Evolutionary conservation across 2,797 vertebrate species (phyloP).

Genomic region (Apogon talboti): DNA sequence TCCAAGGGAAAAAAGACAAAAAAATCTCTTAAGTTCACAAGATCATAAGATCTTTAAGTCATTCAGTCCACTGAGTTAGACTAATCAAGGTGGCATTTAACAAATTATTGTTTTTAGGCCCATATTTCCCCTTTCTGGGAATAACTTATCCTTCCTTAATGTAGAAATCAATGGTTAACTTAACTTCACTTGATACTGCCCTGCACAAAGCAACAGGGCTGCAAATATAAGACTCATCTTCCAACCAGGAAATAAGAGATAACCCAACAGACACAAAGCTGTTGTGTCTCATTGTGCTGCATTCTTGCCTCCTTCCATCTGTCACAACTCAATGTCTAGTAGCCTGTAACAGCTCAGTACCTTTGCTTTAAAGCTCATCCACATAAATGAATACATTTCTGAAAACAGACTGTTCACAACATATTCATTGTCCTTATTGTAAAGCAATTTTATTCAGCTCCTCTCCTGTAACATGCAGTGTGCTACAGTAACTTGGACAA

Average conservation of each 20-base stretch:
- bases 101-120: no score
- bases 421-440: not conserved
- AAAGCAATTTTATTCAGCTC: slow-evolving; percentile 8
- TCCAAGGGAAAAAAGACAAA: no score
- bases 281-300: slow-evolving; percentile 7
- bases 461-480: slow-evolving; percentile 25
- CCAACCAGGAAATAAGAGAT: slow-evolving; percentile 32
- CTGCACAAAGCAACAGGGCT: slow-evolving; percentile 31
- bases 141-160: no score
- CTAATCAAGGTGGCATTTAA: no score
- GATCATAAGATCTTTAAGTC: no score
- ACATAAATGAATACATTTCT: slow-evolving; percentile 3
- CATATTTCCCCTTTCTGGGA: no score
- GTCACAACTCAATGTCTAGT: slow-evolving; percentile 2
- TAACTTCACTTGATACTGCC: slow-evolving; percentile 34
- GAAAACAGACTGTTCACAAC: slow-evolving; percentile 16
- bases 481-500: slow-evolving; percentile 52
- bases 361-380: slow-evolving; percentile 13
- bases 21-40: no score
- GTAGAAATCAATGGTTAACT: slow-evolving; percentile 66
- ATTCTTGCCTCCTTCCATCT: slow-evolving; percentile 5
- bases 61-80: no score
- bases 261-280: slow-evolving; percentile 23
- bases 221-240: slow-evolving; percentile 16
- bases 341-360: not conserved